phyloP scores from a whole-genome alignment of 2,888 invertebrate species.

The Tetramorium bicarinatum region DNA sequence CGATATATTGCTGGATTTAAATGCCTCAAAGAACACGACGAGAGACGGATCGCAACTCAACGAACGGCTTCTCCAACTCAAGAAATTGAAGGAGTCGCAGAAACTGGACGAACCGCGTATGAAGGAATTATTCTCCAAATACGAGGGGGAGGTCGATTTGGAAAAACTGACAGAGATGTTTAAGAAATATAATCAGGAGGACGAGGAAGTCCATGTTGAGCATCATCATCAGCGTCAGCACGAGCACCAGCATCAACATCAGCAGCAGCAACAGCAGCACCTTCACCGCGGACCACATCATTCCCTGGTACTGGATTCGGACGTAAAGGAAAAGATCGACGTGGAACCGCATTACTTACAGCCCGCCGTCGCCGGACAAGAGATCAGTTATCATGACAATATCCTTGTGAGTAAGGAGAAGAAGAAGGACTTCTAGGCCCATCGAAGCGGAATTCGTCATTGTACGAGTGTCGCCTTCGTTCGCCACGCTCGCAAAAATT shows the following conservation, averaged over 20 bases:
- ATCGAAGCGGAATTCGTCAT: not conserved
- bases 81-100: slow-evolving; percentile 79
- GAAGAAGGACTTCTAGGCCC: slow-evolving; percentile 82
- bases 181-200: slow-evolving; percentile 76
- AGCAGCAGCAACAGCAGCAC: slow-evolving; percentile 82
- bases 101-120: slow-evolving; percentile 82
- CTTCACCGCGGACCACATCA: slow-evolving; percentile 88
- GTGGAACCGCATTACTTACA: slow-evolving; percentile 88
- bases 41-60: slow-evolving; percentile 86
- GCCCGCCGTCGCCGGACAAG: slow-evolving; percentile 89
- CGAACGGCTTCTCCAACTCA: slow-evolving; percentile 86
- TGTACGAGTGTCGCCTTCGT: slow-evolving; percentile 30
- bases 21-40: slow-evolving; percentile 82
- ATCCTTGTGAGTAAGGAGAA: slow-evolving; percentile 82
- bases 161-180: slow-evolving; percentile 81
- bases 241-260: slow-evolving; percentile 78
- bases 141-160: slow-evolving; percentile 80
- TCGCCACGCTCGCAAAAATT: slow-evolving; percentile 51
- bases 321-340: slow-evolving; percentile 88
- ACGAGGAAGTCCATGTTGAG: slow-evolving; percentile 75
- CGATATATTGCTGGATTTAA: slow-evolving; percentile 83
- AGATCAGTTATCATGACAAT: slow-evolving; percentile 87
- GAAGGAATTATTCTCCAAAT: slow-evolving; percentile 80
- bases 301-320: slow-evolving; percentile 87
- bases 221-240: slow-evolving; percentile 85